A percentile compares a stretch with the other conserved stretches of the same genome.
Conservation (phyloP, 2,113 vertebrate genomes). For the Dasyurus viverrinus region DNA sequence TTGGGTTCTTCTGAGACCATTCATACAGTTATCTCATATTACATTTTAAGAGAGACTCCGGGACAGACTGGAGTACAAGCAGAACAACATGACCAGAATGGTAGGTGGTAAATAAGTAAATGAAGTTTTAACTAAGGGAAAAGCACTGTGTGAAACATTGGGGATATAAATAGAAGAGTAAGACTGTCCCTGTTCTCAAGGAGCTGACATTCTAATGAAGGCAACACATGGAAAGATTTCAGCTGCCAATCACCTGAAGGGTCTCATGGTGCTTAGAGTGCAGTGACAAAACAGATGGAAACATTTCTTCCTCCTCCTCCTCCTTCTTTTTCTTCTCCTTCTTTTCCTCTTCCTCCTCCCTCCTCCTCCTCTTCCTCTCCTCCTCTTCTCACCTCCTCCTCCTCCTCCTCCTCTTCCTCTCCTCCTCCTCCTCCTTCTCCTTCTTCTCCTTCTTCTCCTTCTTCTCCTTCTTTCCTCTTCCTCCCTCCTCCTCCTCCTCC, state of each 20-base stretch:
- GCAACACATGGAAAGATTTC: neutral
- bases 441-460: no score
- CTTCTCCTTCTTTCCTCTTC: no score
- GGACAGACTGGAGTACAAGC: constrained; percentile 21
- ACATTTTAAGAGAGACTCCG: constrained; percentile 9
- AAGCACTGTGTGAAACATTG: neutral
- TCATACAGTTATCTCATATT: neutral
- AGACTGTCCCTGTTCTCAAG: neutral
- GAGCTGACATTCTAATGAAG: neutral
- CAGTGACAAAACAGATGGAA: neutral
- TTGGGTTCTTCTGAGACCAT: neutral
- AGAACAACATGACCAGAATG: neutral
- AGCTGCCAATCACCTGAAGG: neutral
- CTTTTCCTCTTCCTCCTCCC: no score
- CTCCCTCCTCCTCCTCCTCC: no score
- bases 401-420: no score
- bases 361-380: no score
- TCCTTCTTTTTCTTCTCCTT: no score
- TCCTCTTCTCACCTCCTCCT: no score
- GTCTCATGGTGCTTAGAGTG: neutral
- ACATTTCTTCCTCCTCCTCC: neutral
- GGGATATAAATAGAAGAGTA: neutral
- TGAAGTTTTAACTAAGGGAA: neutral
- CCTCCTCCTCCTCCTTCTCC: no score
- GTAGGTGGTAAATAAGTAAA: neutral